Conservation (phyloP, 2,113 vertebrate species). For the Lucifuga dentata region DNA sequence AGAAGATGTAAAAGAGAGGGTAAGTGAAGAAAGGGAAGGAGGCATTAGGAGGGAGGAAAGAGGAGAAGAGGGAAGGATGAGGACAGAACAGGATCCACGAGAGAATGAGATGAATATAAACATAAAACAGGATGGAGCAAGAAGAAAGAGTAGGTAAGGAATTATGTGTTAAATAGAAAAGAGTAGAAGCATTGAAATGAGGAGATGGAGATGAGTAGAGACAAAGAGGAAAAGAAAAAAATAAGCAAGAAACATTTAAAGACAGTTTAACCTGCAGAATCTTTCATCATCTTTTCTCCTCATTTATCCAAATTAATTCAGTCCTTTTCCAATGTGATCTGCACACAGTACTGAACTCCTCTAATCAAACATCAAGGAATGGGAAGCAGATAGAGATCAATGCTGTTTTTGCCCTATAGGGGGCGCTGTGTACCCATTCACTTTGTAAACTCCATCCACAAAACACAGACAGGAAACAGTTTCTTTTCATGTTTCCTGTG, state of each 20-base stretch:
- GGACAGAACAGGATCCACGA: neutral
- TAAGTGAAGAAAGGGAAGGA: neutral
- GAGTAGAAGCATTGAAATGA: too few relatives aligned
- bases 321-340: neutral
- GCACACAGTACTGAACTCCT: slow-evolving; percentile 7
- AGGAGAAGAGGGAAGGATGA: neutral
- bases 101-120: too few relatives aligned
- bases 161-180: too few relatives aligned
- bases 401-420: slow-evolving; percentile 33
- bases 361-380: neutral
- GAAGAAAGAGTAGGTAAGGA: too few relatives aligned
- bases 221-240: too few relatives aligned
- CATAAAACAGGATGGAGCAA: too few relatives aligned
- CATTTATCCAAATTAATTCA: too few relatives aligned
- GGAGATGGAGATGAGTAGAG: too few relatives aligned
- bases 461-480: slow-evolving; percentile 14
- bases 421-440: slow-evolving; percentile 43
- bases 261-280: too few relatives aligned
- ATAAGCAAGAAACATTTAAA: neutral
- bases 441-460: neutral
- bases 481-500: slow-evolving; percentile 52
- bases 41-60: neutral
- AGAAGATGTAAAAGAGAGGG: neutral
- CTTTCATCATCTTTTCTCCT: too few relatives aligned
- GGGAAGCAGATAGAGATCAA: too few relatives aligned